Conservation (phyloP, 1,140 invertebrate genomes). For the Magallana ariakensis region DNA sequence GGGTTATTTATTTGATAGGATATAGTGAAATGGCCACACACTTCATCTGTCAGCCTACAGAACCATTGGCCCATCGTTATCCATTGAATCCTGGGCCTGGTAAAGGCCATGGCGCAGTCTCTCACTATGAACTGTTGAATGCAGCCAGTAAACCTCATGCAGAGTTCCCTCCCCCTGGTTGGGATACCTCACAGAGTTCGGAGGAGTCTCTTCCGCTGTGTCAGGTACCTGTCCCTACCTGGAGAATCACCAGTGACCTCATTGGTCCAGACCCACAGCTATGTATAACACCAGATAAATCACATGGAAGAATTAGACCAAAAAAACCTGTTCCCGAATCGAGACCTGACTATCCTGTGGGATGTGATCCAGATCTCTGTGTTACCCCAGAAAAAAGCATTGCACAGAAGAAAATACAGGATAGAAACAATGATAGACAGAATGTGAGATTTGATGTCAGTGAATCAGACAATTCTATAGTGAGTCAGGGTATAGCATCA, state of each 20-base stretch:
- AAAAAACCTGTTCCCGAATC: background rate
- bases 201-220: slow-evolving; percentile 57
- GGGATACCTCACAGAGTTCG: slow-evolving; percentile 55
- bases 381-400: slow-evolving; percentile 61
- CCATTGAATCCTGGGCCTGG: slow-evolving; percentile 35
- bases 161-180: slow-evolving; percentile 55
- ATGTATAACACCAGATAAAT: slow-evolving; percentile 60
- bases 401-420: background rate
- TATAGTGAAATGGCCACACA: slow-evolving; percentile 54
- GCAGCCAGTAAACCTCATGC: slow-evolving; percentile 48
- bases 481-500: slow-evolving; percentile 17
- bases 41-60: slow-evolving; percentile 59
- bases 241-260: slow-evolving; percentile 43
- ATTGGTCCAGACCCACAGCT: slow-evolving; percentile 57
- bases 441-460: slow-evolving; percentile 67
- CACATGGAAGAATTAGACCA: background rate
- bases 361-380: slow-evolving; percentile 55
- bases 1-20: background rate
- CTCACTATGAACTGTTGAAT: slow-evolving; percentile 56
- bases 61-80: slow-evolving; percentile 53
- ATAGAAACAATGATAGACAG: slow-evolving; percentile 46
- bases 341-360: slow-evolving; percentile 38
- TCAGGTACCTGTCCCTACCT: slow-evolving; percentile 50
- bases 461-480: slow-evolving; percentile 47
- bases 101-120: slow-evolving; percentile 58